Base-by-base conservation (phyloP, 2,797 vertebrate species). In the Mareca penelope region DNA sequence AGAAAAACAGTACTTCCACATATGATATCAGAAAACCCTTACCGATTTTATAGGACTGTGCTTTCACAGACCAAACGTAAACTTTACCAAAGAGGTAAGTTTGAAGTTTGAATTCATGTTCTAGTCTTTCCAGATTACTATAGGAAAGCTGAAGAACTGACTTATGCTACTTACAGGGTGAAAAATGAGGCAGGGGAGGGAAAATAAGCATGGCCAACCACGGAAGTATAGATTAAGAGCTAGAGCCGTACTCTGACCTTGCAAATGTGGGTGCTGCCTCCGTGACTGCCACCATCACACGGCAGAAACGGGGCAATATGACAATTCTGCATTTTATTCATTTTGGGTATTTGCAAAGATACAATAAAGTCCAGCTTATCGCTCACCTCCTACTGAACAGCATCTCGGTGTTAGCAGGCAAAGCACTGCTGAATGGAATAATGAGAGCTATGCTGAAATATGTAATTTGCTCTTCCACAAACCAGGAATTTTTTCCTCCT, bases 151-250 rank as follows among this genome's bases (percentile, higher is more conserved):
- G 6, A 91, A 57, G 12, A 87, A 87, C 1, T 57, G 3, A 55
- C 22, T 80, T 40, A 59, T 0, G 5, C 10, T 48, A 44, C 24
- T 64, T 55, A 72, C 3, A 60, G 13, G 1, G 12, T 2, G 3
- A 31, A 69, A 69, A 78, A 50, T 71, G 15, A 68, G 18, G 18
- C 4, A 8, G 65, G 26, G 52, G 69, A 75, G 79, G 14, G 33
- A 76, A 80, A 83, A 69, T 17, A 50, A 37, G 12, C 11, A 81
- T 9, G 35, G 15, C 55, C 67, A 87, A 15, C 50, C 55, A 88
- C 80, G 35, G 46, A 44, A 78, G 57, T 0, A 1, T 0, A 52
- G 31, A 69, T 6, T 39, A 68, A 83, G 79, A 80, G 60, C 71
- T 89, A 77, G 2, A 83, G 48, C 61, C 57, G 15, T 42, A 33